Evolutionary conservation across 2,888 invertebrate species (phyloP).

Genomic region (Melangyna quadrimaculata): DNA sequence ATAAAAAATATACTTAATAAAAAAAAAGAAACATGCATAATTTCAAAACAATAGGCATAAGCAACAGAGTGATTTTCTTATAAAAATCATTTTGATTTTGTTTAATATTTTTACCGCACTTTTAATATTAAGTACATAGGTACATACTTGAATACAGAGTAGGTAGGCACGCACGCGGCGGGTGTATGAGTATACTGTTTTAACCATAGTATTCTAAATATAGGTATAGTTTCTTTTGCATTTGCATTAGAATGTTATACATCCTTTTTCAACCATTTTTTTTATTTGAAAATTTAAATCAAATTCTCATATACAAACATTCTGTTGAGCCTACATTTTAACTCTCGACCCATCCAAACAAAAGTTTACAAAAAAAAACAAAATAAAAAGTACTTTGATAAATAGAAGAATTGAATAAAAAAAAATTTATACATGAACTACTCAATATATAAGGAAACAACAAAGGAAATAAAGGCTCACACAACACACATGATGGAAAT

Average conservation of each 20-base stretch:
- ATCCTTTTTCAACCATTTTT: neutral
- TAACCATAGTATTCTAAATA: neutral
- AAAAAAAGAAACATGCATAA: too few relatives aligned
- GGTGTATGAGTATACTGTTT: neutral
- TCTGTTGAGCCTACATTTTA: neutral
- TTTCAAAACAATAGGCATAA: neutral
- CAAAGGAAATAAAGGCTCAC: neutral
- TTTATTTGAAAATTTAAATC: conserved; percentile 1
- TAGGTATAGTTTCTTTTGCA: neutral
- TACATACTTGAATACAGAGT: neutral
- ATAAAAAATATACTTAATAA: too few relatives aligned
- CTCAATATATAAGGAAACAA: neutral
- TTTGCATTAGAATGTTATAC: neutral
- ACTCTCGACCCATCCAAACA: neutral
- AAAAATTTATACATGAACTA: conserved; percentile 5
- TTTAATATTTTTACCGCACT: too few relatives aligned
- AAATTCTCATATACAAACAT: neutral
- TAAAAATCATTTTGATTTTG: neutral
- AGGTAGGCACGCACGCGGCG: neutral
- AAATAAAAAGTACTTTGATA: neutral
- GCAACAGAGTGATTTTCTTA: neutral
- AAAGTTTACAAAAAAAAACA: neutral
- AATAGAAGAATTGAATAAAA: conserved; percentile 6
- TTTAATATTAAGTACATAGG: too few relatives aligned
- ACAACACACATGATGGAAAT: neutral